These are phyloP conservation scores for Brachionus rubens DNA, from an alignment of 1,140 invertebrate genomes.

Conservation along the genomic window DNA sequence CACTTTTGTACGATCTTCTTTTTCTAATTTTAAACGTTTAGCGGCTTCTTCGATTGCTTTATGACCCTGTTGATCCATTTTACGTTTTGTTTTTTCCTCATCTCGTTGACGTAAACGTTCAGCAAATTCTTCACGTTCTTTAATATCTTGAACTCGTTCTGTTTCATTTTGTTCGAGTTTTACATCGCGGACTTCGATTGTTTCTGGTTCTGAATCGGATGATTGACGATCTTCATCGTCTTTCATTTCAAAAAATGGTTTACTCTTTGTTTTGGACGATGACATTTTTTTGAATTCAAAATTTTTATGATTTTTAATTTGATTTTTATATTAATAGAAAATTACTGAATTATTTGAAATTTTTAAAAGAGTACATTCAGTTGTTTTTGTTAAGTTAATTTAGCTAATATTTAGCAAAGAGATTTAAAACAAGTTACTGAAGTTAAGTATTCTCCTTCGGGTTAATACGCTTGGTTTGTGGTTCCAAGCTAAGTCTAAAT, in stretches of 20 bases:
- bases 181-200: neutral
- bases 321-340: too few relatives aligned
- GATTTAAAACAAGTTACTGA: too few relatives aligned
- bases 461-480: too few relatives aligned
- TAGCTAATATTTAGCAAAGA: too few relatives aligned
- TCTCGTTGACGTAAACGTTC: constrained; percentile 81
- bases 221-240: neutral
- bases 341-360: too few relatives aligned
- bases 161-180: constrained; percentile 56
- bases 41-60: constrained; percentile 84
- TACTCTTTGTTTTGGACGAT: too few relatives aligned
- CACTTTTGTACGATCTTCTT: constrained; percentile 46
- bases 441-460: too few relatives aligned
- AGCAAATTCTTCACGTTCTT: constrained; percentile 90
- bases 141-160: constrained; percentile 72
- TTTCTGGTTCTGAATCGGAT: neutral
- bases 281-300: too few relatives aligned
- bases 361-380: too few relatives aligned
- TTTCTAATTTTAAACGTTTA: constrained; percentile 75
- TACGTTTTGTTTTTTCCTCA: constrained; percentile 79
- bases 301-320: too few relatives aligned
- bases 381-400: too few relatives aligned
- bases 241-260: constrained; percentile 35
- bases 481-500: too few relatives aligned
- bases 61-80: constrained; percentile 67